phyloP scores from a whole-genome alignment of 2,113 vertebrate genomes.

The Hippocampus barbouri region DNA sequence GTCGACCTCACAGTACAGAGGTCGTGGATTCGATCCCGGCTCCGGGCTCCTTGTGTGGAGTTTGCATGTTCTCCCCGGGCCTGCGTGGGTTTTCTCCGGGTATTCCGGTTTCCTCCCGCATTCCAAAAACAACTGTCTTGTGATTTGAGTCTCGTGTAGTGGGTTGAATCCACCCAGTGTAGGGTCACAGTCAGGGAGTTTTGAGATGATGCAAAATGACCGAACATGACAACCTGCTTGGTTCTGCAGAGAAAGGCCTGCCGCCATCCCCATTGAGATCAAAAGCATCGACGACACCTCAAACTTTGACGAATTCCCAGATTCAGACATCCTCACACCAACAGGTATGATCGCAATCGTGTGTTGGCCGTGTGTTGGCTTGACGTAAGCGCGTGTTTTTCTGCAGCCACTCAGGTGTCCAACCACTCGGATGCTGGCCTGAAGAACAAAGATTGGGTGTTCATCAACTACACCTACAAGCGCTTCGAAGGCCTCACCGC shows the following conservation, averaged over 20 bases:
- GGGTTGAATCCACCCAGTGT: background rate
- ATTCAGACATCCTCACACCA: conserved; percentile 96
- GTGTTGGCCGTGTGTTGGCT: too few species aligned
- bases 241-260: conserved; percentile 86
- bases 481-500: conserved; percentile 96
- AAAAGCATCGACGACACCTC: conserved; percentile 99
- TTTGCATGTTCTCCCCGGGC: too few species aligned
- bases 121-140: background rate
- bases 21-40: too few species aligned
- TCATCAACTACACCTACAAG: conserved; percentile 99
- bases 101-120: too few species aligned
- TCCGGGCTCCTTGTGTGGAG: too few species aligned
- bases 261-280: conserved; percentile 96
- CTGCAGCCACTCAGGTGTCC: conserved; percentile 61
- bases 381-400: background rate
- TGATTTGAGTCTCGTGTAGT: background rate
- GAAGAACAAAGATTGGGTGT: conserved; percentile 99
- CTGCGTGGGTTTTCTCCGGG: too few species aligned
- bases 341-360: conserved; percentile 69
- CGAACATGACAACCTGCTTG: background rate
- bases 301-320: conserved; percentile 98
- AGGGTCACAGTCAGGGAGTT: background rate
- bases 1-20: too few species aligned
- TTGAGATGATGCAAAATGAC: background rate
- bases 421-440: conserved; percentile 90